Conservation (phyloP, 2,113 vertebrate species). For the Notarius quadriscutis region DNA sequence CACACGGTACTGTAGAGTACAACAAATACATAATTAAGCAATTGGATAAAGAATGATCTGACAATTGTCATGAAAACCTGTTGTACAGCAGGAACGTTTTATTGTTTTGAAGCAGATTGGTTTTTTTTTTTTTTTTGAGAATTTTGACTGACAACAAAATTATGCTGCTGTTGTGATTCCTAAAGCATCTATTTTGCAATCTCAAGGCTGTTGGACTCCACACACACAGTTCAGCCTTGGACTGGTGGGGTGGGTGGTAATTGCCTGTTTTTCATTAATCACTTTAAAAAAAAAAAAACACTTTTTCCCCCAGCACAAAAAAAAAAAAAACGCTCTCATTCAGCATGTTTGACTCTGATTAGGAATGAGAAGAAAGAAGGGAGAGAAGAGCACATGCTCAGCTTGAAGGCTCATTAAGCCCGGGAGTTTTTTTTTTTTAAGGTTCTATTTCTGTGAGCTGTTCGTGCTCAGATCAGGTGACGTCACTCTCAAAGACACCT, state of each 20-base stretch:
- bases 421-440: slow-evolving; percentile 10
- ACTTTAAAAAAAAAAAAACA: neutral
- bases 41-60: too few relatives aligned
- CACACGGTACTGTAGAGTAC: neutral
- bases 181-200: slow-evolving; percentile 39
- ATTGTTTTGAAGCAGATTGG: slow-evolving; percentile 22
- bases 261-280: slow-evolving; percentile 39
- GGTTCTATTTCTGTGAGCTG: slow-evolving; percentile 13
- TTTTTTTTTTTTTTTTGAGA: slow-evolving; percentile 5
- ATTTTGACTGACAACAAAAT: slow-evolving; percentile 31
- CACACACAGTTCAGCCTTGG: slow-evolving; percentile 29
- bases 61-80: neutral
- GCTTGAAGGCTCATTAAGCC: slow-evolving; percentile 31
- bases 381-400: neutral
- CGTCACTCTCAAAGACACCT: slow-evolving; percentile 21
- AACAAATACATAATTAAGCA: neutral
- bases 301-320: neutral
- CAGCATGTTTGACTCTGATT: slow-evolving; percentile 2
- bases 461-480: slow-evolving; percentile 27
- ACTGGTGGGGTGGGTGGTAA: neutral
- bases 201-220: slow-evolving; percentile 41
- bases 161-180: slow-evolving; percentile 20
- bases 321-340: slow-evolving; percentile 14
- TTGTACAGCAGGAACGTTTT: neutral
- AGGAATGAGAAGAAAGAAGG: neutral